A percentile compares a stretch with the other conserved stretches of the same genome.
phyloP scores from a whole-genome alignment of 2,797 vertebrate genomes.

The Enteromius afrohamiltoni region DNA sequence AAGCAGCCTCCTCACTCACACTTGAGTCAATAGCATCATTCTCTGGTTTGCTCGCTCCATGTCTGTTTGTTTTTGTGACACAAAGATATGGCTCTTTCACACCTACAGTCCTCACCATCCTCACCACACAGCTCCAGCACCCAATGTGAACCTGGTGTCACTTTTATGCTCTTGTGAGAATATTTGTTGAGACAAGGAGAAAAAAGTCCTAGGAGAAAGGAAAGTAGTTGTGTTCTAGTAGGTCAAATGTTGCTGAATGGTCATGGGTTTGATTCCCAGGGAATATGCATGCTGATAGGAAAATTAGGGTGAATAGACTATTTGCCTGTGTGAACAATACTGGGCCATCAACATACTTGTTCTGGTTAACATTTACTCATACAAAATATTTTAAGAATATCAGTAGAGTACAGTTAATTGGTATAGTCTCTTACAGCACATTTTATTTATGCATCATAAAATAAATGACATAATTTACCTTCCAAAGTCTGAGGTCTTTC shows the following conservation, averaged over 20 bases:
- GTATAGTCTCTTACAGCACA: background rate
- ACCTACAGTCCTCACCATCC: constrained; percentile 57
- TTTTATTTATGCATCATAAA: background rate
- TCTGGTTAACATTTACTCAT: background rate
- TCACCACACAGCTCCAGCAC: constrained; percentile 57
- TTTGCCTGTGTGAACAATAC: background rate
- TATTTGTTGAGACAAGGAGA: background rate
- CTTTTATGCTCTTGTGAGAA: constrained; percentile 21
- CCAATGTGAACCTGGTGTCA: constrained; percentile 47
- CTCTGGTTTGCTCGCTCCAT: constrained; percentile 47
- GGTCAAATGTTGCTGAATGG: background rate
- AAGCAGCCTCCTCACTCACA: constrained; percentile 88
- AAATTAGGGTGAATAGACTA: background rate
- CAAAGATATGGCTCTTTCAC: constrained; percentile 78
- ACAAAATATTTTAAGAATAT: background rate
- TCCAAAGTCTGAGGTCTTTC: background rate
- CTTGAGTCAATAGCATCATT: constrained; percentile 88
- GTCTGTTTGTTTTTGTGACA: constrained; percentile 76
- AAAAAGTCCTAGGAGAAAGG: background rate
- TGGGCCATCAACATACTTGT: background rate
- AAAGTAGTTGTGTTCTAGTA: background rate
- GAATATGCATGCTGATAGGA: background rate
- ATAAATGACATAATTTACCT: background rate
- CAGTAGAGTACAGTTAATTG: background rate
- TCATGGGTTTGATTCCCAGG: background rate